Base-by-base conservation (phyloP, 1,140 invertebrate species). In the Ips nitidus region DNA sequence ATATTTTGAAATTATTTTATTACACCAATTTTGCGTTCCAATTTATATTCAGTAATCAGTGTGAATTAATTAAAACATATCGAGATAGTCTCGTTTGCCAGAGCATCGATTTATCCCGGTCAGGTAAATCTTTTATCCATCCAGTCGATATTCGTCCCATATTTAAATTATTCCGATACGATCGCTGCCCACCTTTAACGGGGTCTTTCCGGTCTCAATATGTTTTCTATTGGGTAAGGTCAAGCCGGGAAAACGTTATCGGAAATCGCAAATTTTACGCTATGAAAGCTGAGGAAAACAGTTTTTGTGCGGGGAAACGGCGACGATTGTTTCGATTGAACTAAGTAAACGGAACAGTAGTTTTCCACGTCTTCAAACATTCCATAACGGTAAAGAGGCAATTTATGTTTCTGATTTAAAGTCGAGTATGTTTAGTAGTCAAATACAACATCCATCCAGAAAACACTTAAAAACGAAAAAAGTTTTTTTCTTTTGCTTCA, bases 101-200 rank as follows among this genome's bases (percentile, higher is more conserved):
- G 6, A 47, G 22, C 45, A 47, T 47, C 45, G 45, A 47, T 47
- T 47, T 47, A 47, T n/a, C 45, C 45, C 45, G 45, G 22, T 6
- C 45, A n/a, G 45, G 22, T 47, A 47, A 47, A 47, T 47, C 45
- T 47, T 47, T 47, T 7, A 47, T n/a, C 6, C 6, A n/a, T 7
- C 45, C 45, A 47, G 45, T 47, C 45, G 45, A 47, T 47, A 47
- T 47, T 47, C 22, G 45, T n/a, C 45, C 45, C 22, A 47, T 47
- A 47, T 47, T 47, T 47, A 47, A 47, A 47, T 47, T 47, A 47
- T 47, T 47, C 6, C 6, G 45, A 47, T 47, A n/a, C 45, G 45
- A 47, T n/a, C 6, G 45, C 45, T n/a, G 22, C 22, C 6, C 45
- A 47, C 45, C 6, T 47, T n/a, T n/a, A 47, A 6, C 45, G 6